Conservation (phyloP, 1,140 invertebrate genomes). For the Orchestia grillus region DNA sequence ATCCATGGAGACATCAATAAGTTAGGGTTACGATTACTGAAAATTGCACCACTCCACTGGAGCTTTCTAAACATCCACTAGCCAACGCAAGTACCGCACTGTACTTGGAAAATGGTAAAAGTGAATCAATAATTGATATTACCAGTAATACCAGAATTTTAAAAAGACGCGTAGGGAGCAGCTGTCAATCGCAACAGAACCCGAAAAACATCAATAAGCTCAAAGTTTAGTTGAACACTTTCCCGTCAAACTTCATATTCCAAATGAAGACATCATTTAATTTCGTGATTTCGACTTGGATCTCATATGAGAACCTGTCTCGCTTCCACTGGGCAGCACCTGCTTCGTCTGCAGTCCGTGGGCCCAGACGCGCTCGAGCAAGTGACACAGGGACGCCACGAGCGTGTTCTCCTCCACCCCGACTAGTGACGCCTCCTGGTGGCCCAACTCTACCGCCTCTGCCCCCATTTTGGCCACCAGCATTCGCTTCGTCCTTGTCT, state of each 20-base stretch:
- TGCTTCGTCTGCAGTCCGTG: constrained; percentile 96
- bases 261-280: neutral
- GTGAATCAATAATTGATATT: no score
- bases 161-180: no score
- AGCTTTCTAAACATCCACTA: no score
- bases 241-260: neutral
- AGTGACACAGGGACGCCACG: constrained; percentile 96
- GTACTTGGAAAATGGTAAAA: no score
- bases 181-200: no score
- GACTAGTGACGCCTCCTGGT: constrained; percentile 76
- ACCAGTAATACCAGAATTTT: no score
- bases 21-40: no score
- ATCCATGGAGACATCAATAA: no score
- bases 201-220: no score
- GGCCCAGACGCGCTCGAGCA: constrained; percentile 97
- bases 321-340: constrained; percentile 70
- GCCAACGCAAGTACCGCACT: no score
- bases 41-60: no score
- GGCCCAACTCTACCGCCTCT: constrained; percentile 88
- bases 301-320: neutral
- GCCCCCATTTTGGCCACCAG: constrained; percentile 97
- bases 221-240: neutral
- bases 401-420: constrained; percentile 97
- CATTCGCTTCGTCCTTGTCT: constrained; percentile 96
- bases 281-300: neutral